Evolutionary conservation across 2,888 invertebrate species (phyloP).

Genomic region (Leptinotarsa tumamoca): DNA sequence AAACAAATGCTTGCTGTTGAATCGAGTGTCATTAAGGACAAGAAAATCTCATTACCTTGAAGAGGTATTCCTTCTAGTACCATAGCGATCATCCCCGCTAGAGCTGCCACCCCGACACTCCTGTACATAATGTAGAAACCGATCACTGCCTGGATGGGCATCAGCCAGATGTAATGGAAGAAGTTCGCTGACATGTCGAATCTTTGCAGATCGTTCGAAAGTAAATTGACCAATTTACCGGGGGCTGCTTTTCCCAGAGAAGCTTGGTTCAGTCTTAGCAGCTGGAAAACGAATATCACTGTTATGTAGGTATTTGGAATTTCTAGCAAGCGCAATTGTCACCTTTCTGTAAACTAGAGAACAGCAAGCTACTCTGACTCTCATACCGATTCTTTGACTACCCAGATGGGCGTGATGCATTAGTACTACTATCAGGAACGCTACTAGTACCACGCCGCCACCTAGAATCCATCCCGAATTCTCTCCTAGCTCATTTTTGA

Average conservation of each 20-base stretch:
- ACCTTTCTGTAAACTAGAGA: slow-evolving; percentile 89
- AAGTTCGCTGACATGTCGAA: slow-evolving; percentile 80
- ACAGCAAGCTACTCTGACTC: slow-evolving; percentile 81
- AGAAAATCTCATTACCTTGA: slow-evolving; percentile 64
- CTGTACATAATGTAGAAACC: slow-evolving; percentile 72
- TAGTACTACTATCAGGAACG: slow-evolving; percentile 72
- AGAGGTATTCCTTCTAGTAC: slow-evolving; percentile 68
- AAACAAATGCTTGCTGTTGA: no score
- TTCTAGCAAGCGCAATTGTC: slow-evolving; percentile 30
- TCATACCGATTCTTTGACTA: slow-evolving; percentile 79
- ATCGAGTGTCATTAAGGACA: neutral
- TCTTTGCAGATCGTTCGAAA: slow-evolving; percentile 87
- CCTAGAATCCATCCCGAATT: slow-evolving; percentile 75
- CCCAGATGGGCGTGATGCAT: slow-evolving; percentile 74
- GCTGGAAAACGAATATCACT: slow-evolving; percentile 59
- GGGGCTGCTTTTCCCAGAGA: slow-evolving; percentile 85
- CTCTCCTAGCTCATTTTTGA: slow-evolving; percentile 22
- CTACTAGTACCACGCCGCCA: slow-evolving; percentile 71
- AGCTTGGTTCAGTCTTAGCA: slow-evolving; percentile 74
- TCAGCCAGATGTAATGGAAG: slow-evolving; percentile 85
- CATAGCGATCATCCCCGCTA: slow-evolving; percentile 75
- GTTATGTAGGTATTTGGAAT: no score
- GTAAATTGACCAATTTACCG: slow-evolving; percentile 85
- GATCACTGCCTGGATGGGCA: slow-evolving; percentile 79
- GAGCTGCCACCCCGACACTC: slow-evolving; percentile 69